Base-by-base conservation (phyloP, 2,113 vertebrate species). In the Spermophilus dauricus region DNA sequence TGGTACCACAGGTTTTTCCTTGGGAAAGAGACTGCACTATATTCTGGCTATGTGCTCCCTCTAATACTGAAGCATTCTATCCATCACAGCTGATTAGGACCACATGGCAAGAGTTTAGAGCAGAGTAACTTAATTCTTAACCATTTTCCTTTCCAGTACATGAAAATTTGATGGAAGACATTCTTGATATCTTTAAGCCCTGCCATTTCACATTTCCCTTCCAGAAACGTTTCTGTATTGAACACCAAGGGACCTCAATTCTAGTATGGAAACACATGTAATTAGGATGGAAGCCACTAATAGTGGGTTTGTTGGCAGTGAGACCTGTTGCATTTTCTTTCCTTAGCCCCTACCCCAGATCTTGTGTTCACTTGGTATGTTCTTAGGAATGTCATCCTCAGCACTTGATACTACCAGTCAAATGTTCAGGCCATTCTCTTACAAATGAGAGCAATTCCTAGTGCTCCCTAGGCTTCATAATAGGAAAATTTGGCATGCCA, bases 21-120 rank as follows among this genome's bases (percentile, higher is more conserved):
- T 48, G 80, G 53, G 82, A 85, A 91, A 34, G 76, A 92, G 48
- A 76, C 5, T 20, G 48, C 56, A 81, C 34, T 86, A 0, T 13
- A 70, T 39, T 42, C 65, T 39, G 70, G 70, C 73, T 69, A 9
- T 58, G 76, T 5, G 10, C 42, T 76, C 61, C 67, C 73, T 78
- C 32, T 45, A 17, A 45, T 73, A 58, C 69, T 5, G 5, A 75
- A 30, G 83, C 48, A 22, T 94, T 93, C 95, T 65, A n/a, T 94
- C 89, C 61, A 73, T 92, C 95, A 92, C 48, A 63, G 94, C 82
- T 84, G 96, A 89, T 94, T 72, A 80, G 91, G 88, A 95, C 96
- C 96, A 94, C 97, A 87, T 93, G 95, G 94, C 0, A 12, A 56
- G 78, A 95, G 76, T 63, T 70, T 82, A 73, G 93, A 93, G 69